A percentile compares a stretch with the other conserved stretches of the same genome.
Evolutionary conservation across 2,113 vertebrate species (phyloP).

Genomic region (Meles meles): DNA sequence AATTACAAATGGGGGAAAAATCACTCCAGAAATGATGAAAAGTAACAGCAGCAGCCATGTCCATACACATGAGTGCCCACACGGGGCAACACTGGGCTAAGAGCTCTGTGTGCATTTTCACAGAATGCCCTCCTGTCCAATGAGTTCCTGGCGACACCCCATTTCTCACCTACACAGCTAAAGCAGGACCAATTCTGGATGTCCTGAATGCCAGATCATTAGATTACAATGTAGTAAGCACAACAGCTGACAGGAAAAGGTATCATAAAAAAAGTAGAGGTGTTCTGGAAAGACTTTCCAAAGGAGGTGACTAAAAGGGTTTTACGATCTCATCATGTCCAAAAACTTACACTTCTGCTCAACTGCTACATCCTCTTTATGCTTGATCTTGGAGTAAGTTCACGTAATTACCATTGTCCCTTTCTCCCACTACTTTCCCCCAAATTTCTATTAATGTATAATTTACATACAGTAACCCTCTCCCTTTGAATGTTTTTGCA

Average conservation of each 20-base stretch:
- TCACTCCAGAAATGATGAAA: background rate
- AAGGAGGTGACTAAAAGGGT: background rate
- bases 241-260: background rate
- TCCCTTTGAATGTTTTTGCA: background rate
- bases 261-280: background rate
- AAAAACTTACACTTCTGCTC: background rate
- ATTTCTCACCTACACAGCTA: background rate
- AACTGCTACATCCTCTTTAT: background rate
- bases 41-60: background rate
- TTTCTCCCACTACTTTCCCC: background rate
- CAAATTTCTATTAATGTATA: background rate
- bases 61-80: rapidly evolving
- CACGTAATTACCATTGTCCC: background rate
- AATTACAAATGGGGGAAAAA: background rate
- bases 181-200: background rate
- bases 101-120: background rate
- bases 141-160: background rate
- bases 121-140: rapidly evolving
- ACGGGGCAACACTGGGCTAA: rapidly evolving
- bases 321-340: background rate
- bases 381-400: background rate
- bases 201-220: background rate
- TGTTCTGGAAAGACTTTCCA: background rate
- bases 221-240: background rate
- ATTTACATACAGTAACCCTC: background rate